Evolutionary conservation across 2,888 invertebrate genomes (phyloP), one percentile per base, ranked within the genome.

Genomic region (Amphipoea lucens): DNA sequence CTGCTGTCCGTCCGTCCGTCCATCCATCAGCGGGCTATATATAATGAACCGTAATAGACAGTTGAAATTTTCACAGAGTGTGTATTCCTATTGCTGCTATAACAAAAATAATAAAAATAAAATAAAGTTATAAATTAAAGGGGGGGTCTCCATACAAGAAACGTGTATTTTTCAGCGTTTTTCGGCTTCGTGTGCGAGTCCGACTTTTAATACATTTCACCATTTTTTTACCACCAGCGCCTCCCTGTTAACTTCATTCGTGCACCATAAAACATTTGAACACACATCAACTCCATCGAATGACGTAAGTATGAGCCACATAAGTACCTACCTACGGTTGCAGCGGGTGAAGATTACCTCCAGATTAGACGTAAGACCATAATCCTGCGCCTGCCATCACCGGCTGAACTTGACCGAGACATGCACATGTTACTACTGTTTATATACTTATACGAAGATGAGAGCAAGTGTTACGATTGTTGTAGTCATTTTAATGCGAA

Each of bases 301-400:
- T 81, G 76, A 78, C 80, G 73, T 77, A 78, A 70, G 79, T 79
- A 78, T 68, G 51, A 84, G 42, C 65, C 20, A 68, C 60, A 36
- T 36, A 69, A 73, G 75, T 79, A 82, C 77, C 6, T 54, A 65
- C 48, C n/a, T 65, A 42, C n/a, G n/a, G 85, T 82, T 89, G 88
- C 87, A 83, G 70, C 69, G 66, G 63, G 76, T 85, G 91, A 90
- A 93, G 95, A 94, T 95, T 94, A 94, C 84, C 77, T 82, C 90
- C 66, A 94, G 95, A 95, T 96, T 95, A 96, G 89, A 87, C 70
- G 87, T 94, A 94, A 94, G 94, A 93, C 92, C 93, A 92, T 95
- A 96, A 95, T 93, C 95, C 93, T 74, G 78, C 62, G 85, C 68
- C 79, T 81, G 88, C 89, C 90, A 90, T 91, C 92, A 90, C 88